These are phyloP conservation scores for Turnix velox DNA, from an alignment of 2,113 vertebrate genomes.

Conservation along the genomic window DNA sequence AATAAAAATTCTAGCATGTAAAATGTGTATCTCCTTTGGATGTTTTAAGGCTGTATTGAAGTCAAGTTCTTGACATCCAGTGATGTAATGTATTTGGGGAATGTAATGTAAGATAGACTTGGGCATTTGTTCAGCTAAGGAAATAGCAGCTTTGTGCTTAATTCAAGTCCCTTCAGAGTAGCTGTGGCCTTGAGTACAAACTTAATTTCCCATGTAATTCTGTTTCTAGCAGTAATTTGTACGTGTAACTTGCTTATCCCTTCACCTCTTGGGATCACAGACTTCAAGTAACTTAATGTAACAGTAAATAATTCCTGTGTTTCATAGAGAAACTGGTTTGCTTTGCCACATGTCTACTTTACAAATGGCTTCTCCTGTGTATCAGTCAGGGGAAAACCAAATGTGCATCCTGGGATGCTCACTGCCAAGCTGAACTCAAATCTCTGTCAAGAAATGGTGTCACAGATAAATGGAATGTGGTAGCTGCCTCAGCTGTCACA, in stretches of 20 bases:
- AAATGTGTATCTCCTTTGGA: background rate
- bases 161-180: background rate
- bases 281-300: background rate
- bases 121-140: background rate
- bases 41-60: background rate
- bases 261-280: background rate
- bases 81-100: background rate
- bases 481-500: background rate
- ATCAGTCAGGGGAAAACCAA: background rate
- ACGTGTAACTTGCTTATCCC: background rate
- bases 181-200: background rate
- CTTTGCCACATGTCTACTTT: background rate
- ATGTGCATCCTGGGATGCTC: background rate
- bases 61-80: background rate
- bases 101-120: background rate
- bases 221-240: background rate
- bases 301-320: background rate
- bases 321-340: background rate
- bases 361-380: background rate
- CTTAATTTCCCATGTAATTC: background rate
- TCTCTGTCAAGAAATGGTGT: background rate
- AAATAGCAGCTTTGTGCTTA: background rate
- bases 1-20: background rate
- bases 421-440: background rate
- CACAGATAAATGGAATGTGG: background rate